Base-by-base conservation (phyloP, 2,113 vertebrate species). In the Spermophilus dauricus region DNA sequence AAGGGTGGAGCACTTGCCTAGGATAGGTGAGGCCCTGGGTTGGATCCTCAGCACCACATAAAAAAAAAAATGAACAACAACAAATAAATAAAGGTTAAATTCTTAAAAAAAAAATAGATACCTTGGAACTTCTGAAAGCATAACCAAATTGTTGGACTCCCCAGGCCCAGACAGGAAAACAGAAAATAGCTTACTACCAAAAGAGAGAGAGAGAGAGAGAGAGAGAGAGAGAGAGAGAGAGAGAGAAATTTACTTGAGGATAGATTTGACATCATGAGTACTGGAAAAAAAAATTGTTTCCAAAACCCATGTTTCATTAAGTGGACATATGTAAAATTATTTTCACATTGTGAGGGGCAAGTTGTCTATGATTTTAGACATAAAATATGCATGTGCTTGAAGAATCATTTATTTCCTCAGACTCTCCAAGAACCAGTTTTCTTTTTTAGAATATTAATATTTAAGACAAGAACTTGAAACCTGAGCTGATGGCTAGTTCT, bases 381-480 rank as follows among this genome's bases (percentile, higher is more conserved):
- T 94, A 97, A 98, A 98, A 95, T 97, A 98, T 97, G 80, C 89
- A 86, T 7, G 5, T 70, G 86, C 90, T 97, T 98, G 84, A 86
- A 98, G 92, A 98, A 98, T 56, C 11, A 70, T 86, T 93, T 97
- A 0, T 0, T 34, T 97, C 88, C 96, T 95, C 96, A 78, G 72
- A 94, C 78, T 94, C 81, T 96, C 83, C 91, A 69, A 97, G 95
- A 98, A 91, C 97, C 22, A 77, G 34, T 45, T 53, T 75, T 95
- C 67, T 92, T 90, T 96, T 92, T 93, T 89, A 97, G 83, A 95
- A 92, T 97, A 98, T 94, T 97, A 97, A 94, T 94, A 92, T 86
- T 93, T 97, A 97, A 98, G 93, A 97, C 88, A 98, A 98, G 98
- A 97, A 97, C 42, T 94, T 94, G 88, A 98, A 98, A 98, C 89